Conservation (phyloP, 2,888 invertebrate species). For the Lepidocyrtoides sp. region DNA sequence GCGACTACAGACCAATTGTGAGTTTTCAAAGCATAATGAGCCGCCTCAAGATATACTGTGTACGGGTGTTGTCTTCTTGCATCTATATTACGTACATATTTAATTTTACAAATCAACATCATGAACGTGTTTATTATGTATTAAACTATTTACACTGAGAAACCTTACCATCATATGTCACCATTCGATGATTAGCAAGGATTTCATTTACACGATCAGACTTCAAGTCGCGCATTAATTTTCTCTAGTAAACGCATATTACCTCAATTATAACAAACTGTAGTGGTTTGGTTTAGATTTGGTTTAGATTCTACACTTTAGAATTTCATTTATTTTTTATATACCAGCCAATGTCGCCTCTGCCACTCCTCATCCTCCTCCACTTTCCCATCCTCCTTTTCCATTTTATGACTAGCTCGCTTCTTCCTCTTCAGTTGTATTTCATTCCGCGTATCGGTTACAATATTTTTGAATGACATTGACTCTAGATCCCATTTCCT, state of each 20-base stretch:
- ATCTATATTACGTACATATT: background rate
- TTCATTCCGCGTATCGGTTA: background rate
- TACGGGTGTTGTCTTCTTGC: background rate
- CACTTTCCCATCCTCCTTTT: background rate
- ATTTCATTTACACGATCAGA: constrained; percentile 58
- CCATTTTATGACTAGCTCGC: too few relatives aligned
- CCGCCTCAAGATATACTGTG: constrained; percentile 60
- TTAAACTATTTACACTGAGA: too few relatives aligned
- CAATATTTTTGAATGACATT: background rate
- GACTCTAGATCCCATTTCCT: background rate
- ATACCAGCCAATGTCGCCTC: background rate
- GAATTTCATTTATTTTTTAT: background rate
- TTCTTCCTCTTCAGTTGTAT: background rate
- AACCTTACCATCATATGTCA: background rate
- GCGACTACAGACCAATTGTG: constrained; percentile 77
- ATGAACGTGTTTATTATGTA: background rate
- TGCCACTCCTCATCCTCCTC: background rate
- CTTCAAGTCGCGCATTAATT: background rate
- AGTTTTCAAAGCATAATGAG: constrained; percentile 65
- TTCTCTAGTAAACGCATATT: background rate
- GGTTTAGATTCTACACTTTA: background rate
- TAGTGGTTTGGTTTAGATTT: too few relatives aligned
- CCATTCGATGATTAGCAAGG: constrained; percentile 38
- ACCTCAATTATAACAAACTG: too few relatives aligned
- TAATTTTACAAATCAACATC: background rate